These are phyloP conservation scores for Acanthochromis polyacanthus DNA, from an alignment of 2,113 vertebrate species.

Conservation along the genomic window DNA sequence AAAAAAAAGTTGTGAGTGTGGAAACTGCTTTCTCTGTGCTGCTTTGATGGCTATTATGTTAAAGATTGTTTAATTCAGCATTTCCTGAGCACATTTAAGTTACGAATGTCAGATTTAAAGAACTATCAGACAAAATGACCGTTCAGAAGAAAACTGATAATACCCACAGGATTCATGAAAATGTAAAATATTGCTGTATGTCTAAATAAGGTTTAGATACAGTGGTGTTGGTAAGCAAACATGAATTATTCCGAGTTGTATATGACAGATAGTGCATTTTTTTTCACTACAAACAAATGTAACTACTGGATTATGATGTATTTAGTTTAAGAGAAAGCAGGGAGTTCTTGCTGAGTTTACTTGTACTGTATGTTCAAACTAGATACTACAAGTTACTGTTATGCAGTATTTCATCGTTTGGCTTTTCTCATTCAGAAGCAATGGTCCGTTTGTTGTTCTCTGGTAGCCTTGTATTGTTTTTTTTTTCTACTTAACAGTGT, in stretches of 20 bases:
- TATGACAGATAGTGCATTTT: conserved; percentile 40
- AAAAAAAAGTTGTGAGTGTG: conserved; percentile 29
- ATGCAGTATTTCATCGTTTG: conserved; percentile 75
- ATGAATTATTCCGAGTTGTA: conserved; percentile 52
- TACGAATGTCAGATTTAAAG: conserved; percentile 51
- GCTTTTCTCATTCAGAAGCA: conserved; percentile 70
- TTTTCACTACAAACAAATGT: conserved; percentile 31
- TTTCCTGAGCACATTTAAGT: conserved; percentile 39
- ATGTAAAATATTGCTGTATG: conserved; percentile 53
- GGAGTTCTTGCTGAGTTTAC: conserved; percentile 43
- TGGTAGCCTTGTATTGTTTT: conserved; percentile 67
- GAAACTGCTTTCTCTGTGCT: conserved; percentile 65
- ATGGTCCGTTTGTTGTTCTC: conserved; percentile 56
- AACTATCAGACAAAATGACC: conserved; percentile 32
- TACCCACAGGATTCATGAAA: conserved; percentile 29
- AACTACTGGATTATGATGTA: conserved; percentile 52
- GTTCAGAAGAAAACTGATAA: conserved; percentile 31
- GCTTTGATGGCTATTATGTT: conserved; percentile 57
- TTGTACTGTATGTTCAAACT: conserved; percentile 60
- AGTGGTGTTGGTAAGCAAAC: conserved; percentile 27
- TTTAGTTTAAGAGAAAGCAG: conserved; percentile 44
- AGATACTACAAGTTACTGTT: conserved; percentile 70
- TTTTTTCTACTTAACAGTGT: conserved; percentile 71
- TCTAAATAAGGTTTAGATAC: conserved; percentile 32
- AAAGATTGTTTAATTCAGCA: conserved; percentile 59